These are phyloP conservation scores for Octodonta nipae DNA, from an alignment of 2,888 invertebrate genomes.

Conservation along the genomic window DNA sequence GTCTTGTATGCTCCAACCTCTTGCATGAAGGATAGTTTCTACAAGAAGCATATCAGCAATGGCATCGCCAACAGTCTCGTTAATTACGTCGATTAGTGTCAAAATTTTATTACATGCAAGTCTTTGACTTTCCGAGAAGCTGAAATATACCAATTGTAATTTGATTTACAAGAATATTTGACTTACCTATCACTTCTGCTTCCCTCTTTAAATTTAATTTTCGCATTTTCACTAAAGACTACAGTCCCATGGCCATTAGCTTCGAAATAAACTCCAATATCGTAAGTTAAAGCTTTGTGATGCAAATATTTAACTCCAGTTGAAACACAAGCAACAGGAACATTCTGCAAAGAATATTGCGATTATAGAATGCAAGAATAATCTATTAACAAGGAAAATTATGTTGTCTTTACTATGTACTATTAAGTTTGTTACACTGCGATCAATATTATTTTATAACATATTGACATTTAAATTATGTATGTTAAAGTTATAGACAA, in stretches of 20 bases:
- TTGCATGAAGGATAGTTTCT: slow-evolving; percentile 73
- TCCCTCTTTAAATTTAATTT: slow-evolving; percentile 41
- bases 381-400: too few species aligned
- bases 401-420: too few species aligned
- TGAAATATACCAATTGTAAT: slow-evolving; percentile 5
- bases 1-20: slow-evolving; percentile 62
- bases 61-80: slow-evolving; percentile 94
- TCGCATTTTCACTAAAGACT: slow-evolving; percentile 61
- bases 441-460: too few species aligned
- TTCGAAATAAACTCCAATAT: slow-evolving; percentile 96
- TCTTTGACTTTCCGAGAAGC: slow-evolving; percentile 25
- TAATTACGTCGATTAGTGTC: slow-evolving; percentile 70
- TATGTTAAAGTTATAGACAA: too few species aligned
- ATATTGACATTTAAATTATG: too few species aligned
- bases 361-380: too few species aligned
- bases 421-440: too few species aligned
- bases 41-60: slow-evolving; percentile 90
- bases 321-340: slow-evolving; percentile 80
- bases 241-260: slow-evolving; percentile 98
- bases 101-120: slow-evolving; percentile 51
- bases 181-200: slow-evolving; percentile 29
- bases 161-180: slow-evolving; percentile 2
- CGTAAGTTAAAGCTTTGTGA: slow-evolving; percentile 76
- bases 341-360: slow-evolving; percentile 53
- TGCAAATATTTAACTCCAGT: slow-evolving; percentile 97